A percentile compares a stretch with the other conserved stretches of the same genome.
Evolutionary conservation across 2,888 invertebrate species (phyloP).

Genomic region (Lycocerus yunnanus): DNA sequence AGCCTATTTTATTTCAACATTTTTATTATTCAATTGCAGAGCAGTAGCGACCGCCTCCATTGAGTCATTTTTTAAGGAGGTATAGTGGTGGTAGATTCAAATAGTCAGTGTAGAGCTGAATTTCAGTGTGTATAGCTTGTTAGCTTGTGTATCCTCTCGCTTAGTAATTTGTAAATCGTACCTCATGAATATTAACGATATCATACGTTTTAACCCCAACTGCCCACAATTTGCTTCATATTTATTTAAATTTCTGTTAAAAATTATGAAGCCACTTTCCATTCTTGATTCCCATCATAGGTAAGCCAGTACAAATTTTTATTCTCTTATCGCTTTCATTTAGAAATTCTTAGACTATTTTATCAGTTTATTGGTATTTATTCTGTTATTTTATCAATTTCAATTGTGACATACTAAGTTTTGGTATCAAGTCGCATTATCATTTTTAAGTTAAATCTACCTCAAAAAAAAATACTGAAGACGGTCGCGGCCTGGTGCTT

Average conservation of each 20-base stretch:
- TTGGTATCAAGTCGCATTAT: not conserved
- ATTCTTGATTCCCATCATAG: not conserved
- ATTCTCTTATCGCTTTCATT: not conserved
- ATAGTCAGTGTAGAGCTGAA: not conserved
- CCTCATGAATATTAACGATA: not conserved
- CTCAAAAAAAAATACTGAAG: too few relatives aligned
- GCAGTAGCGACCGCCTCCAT: not conserved
- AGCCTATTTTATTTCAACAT: not conserved
- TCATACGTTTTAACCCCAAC: not conserved
- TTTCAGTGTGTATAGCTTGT: not conserved
- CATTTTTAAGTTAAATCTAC: not conserved
- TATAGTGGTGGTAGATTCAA: not conserved
- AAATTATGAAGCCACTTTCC: not conserved
- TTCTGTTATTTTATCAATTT: not conserved
- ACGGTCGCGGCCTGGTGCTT: too few relatives aligned
- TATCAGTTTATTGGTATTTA: not conserved
- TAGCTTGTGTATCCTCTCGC: too few relatives aligned
- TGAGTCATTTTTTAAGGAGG: not conserved
- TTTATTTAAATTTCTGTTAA: not conserved
- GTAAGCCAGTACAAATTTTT: not conserved
- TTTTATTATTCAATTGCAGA: too few relatives aligned
- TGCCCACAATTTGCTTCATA: not conserved
- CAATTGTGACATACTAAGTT: not conserved
- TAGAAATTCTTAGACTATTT: not conserved
- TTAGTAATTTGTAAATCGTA: not conserved